Conservation (phyloP, 2,888 invertebrate species). For the Cheilosia scutellata region DNA sequence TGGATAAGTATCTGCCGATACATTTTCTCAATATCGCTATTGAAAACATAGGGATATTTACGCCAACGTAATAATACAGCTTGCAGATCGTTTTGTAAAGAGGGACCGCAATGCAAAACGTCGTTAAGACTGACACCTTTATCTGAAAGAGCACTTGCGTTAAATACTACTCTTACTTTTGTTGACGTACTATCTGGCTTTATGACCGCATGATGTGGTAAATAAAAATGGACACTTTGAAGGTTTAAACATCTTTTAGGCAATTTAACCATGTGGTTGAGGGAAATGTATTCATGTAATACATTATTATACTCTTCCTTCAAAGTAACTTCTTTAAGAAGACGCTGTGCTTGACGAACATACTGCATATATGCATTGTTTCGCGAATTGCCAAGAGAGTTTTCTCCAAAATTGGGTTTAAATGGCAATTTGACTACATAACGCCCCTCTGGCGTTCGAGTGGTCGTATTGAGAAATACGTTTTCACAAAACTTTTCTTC, state of each 20-base stretch:
- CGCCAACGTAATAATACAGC: constrained; percentile 47
- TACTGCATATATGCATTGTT: background rate
- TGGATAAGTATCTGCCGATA: constrained; percentile 77
- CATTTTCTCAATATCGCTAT: constrained; percentile 78
- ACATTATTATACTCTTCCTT: constrained; percentile 26
- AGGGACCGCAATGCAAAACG: constrained; percentile 76
- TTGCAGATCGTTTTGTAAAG: constrained; percentile 74
- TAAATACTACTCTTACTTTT: constrained; percentile 49
- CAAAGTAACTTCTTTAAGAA: background rate
- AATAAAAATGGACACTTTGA: background rate
- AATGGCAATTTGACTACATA: constrained; percentile 29
- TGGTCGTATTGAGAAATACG: background rate
- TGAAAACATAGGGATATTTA: constrained; percentile 66
- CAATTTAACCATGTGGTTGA: constrained; percentile 10
- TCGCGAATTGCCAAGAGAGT: constrained; percentile 1
- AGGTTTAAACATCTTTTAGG: background rate
- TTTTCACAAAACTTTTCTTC: constrained; percentile 16
- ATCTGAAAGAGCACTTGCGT: constrained; percentile 37
- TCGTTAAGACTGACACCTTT: constrained; percentile 32
- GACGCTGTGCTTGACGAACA: constrained; percentile 13
- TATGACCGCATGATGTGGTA: no score
- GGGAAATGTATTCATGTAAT: constrained; percentile 7
- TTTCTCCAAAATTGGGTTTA: background rate
- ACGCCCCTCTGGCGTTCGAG: constrained; percentile 10
- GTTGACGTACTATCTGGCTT: constrained; percentile 55